Evolutionary conservation across 37 sponge, comb jelly and placozoan species (phyloP), one percentile per base, ranked within the genome.

Genomic region (Halichondria panicea): DNA sequence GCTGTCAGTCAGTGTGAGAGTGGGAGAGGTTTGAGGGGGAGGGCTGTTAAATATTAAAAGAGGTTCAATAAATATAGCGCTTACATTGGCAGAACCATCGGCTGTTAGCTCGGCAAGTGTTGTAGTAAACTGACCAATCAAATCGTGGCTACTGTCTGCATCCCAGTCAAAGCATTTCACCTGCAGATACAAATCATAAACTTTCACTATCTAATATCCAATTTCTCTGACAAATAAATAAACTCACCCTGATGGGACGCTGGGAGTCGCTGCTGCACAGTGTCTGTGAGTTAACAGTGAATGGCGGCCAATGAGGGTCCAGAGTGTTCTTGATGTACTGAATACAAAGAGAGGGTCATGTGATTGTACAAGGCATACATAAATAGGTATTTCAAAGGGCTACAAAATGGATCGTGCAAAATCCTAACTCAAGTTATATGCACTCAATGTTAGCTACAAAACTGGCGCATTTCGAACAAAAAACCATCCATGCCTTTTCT

Each of bases 271-370:
- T 82, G 38, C 68, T 70, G 63, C 90, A 85, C 24, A 92, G 74
- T 2, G 54, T 59, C 65, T 81, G 66, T 30, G 78, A 64, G 43
- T 60, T 68, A 67, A 95, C 40, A 1, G 33, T 63, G 32, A 95
- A 80, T 12, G 76, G 72, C 22, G 65, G 73, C 96, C 96, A 95
- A 15, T 35, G 48, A 12, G 96, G 96, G 60, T 95, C 82, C 48
- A 95, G 87, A 2, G 91, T 89, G 66, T 95, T 95, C 71, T 85
- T 88, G 13, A 95, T 85, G 36, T 82, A 81, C 86, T 93, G 74
- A 34, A 74, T n/a, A 76, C 3, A 44, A 33, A 1, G 43, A 2
- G 22, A 50, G 34, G 21, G 28, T 3, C 18, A 40, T 33, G 44
- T 22, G 39, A 64, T 35, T 36, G 60, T 58, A 58, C 8, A 7